Conservation (phyloP, 2,797 vertebrate species). For the Cyclopterus lumpus region DNA sequence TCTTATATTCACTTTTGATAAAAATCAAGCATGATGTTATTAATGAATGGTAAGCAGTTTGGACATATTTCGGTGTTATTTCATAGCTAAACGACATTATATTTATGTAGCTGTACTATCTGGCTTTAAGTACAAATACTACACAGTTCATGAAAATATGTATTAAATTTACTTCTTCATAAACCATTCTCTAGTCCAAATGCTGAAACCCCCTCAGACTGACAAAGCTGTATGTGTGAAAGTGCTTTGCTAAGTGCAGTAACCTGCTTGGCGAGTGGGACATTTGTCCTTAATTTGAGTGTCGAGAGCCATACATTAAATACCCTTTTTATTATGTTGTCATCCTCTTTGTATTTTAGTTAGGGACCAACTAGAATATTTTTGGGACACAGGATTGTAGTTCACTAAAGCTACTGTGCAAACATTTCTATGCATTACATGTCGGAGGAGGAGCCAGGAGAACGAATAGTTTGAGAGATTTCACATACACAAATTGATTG, state of each 20-base stretch:
- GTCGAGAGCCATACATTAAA: constrained; percentile 49
- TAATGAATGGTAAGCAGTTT: constrained; percentile 59
- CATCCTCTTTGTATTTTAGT: constrained; percentile 71
- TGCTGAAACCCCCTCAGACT: constrained; percentile 44
- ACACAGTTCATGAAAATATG: constrained; percentile 56
- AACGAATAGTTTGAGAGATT: constrained; percentile 51
- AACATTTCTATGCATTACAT: constrained; percentile 88
- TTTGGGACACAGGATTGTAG: constrained; percentile 79
- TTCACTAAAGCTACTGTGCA: constrained; percentile 82
- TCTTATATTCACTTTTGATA: constrained; percentile 73
- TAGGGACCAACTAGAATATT: constrained; percentile 82
- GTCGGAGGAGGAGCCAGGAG: constrained; percentile 57
- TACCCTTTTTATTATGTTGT: constrained; percentile 45
- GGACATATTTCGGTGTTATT: constrained; percentile 61
- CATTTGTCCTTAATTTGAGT: constrained; percentile 52
- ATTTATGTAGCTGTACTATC: constrained; percentile 64
- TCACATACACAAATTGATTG: constrained; percentile 76
- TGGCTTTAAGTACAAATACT: constrained; percentile 66
- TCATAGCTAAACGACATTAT: constrained; percentile 59
- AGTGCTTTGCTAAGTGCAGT: constrained; percentile 67
- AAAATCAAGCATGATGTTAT: constrained; percentile 70
- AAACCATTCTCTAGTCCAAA: constrained; percentile 53
- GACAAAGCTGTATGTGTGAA: constrained; percentile 54
- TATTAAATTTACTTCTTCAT: constrained; percentile 55
- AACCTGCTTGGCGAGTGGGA: constrained; percentile 58